A percentile compares a stretch with the other conserved stretches of the same genome.
These are phyloP conservation scores for Listrodromus nycthemerus DNA, from an alignment of 2,888 invertebrate genomes.

Conservation along the genomic window DNA sequence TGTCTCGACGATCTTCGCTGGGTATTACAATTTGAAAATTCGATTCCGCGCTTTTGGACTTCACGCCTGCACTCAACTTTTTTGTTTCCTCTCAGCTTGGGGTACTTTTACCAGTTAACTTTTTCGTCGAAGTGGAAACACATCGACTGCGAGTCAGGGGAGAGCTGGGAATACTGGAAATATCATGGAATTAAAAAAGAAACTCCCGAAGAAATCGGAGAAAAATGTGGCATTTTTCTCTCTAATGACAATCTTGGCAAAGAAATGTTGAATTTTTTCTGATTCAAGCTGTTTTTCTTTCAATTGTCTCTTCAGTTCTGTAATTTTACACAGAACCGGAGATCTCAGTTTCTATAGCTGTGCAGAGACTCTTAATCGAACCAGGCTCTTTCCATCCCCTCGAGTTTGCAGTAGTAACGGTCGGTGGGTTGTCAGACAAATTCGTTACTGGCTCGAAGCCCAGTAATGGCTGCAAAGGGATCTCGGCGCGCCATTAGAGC, in stretches of 20 bases:
- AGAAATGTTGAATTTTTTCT: neutral
- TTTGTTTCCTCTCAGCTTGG: constrained; percentile 14
- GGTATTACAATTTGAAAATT: constrained; percentile 51
- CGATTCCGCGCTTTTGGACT: constrained; percentile 20
- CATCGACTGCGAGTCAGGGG: too few relatives aligned
- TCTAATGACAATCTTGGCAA: neutral
- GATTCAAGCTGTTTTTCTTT: too few relatives aligned
- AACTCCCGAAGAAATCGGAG: too few relatives aligned
- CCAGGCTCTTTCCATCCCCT: constrained; percentile 15
- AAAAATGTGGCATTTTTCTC: too few relatives aligned
- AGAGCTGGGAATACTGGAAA: neutral
- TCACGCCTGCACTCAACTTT: constrained; percentile 13
- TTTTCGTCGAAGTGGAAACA: constrained; percentile 25
- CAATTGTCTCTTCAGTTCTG: neutral
- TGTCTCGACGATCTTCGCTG: constrained; percentile 20
- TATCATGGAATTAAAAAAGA: too few relatives aligned
- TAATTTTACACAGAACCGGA: constrained; percentile 1
- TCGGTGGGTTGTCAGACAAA: constrained; percentile 44
- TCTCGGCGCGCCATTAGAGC: constrained; percentile 57
- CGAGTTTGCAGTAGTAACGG: constrained; percentile 47
- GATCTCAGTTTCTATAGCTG: constrained; percentile 3
- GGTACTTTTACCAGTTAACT: constrained; percentile 17
- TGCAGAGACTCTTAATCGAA: constrained; percentile 52
- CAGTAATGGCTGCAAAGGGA: constrained; percentile 51
- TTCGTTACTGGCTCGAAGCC: constrained; percentile 61